phyloP scores from a whole-genome alignment of 2,888 invertebrate genomes.

The Brachylomia viminalis region DNA sequence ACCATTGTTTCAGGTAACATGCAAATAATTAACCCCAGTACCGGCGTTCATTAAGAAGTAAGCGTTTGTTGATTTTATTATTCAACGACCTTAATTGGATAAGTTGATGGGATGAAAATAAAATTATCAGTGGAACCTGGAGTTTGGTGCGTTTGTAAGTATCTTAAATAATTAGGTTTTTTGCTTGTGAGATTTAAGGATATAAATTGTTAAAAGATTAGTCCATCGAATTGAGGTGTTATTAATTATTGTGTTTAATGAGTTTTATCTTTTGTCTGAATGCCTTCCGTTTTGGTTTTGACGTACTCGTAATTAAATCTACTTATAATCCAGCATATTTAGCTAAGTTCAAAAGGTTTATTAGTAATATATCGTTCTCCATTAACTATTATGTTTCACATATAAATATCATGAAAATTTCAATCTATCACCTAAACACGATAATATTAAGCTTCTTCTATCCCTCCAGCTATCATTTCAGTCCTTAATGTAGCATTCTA shows the following conservation, averaged over 20 bases:
- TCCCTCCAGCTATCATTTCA: background rate
- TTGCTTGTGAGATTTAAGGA: slow-evolving; percentile 33
- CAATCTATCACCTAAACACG: background rate
- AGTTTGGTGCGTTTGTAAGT: slow-evolving; percentile 45
- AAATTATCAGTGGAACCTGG: slow-evolving; percentile 49
- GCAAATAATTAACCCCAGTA: slow-evolving; percentile 64
- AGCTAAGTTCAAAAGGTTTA: background rate
- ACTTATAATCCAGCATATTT: background rate
- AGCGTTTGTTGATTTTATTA: slow-evolving; percentile 67
- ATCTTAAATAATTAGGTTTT: slow-evolving; percentile 54
- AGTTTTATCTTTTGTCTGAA: background rate
- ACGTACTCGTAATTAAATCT: background rate
- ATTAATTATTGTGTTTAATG: slow-evolving; percentile 1
- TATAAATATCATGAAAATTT: background rate
- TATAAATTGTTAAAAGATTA: slow-evolving; percentile 28
- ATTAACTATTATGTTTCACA: background rate
- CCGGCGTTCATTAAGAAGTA: slow-evolving; percentile 59
- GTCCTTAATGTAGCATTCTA: background rate
- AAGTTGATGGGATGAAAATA: slow-evolving; percentile 60
- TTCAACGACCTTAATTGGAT: slow-evolving; percentile 65
- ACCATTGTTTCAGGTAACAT: slow-evolving; percentile 70
- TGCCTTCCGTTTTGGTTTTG: background rate
- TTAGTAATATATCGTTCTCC: background rate
- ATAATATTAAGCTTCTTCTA: background rate
- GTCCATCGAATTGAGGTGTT: background rate